A percentile compares a stretch with the other conserved stretches of the same genome.
These are phyloP conservation scores for Aphrophora alni DNA, from an alignment of 2,888 invertebrate species.

Conservation along the genomic window DNA sequence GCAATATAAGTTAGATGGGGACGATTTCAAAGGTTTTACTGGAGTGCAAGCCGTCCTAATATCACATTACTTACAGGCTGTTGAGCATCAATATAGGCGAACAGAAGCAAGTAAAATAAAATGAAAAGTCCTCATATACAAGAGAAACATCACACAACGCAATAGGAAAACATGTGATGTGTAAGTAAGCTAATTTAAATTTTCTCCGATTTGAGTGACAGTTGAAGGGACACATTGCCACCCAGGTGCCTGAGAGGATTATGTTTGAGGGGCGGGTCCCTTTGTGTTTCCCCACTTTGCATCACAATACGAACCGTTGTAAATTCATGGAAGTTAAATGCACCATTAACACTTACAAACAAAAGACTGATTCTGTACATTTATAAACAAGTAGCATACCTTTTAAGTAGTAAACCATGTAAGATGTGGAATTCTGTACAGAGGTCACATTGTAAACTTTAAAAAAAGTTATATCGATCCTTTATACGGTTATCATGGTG, in stretches of 20 bases:
- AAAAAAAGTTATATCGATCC: too few species aligned
- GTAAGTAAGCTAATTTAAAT: neutral
- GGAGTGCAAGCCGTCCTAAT: neutral
- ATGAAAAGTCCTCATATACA: neutral
- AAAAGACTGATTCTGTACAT: neutral
- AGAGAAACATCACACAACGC: neutral
- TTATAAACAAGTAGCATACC: neutral
- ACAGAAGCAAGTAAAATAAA: neutral
- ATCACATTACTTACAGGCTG: neutral
- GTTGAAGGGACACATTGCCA: neutral
- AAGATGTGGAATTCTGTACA: too few species aligned
- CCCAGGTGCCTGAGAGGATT: neutral
- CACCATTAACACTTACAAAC: neutral
- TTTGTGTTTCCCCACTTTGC: neutral
- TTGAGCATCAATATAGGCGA: neutral
- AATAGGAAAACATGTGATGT: neutral
- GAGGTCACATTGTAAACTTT: too few species aligned
- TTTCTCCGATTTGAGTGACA: neutral
- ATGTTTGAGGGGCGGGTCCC: neutral
- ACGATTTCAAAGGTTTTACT: too few species aligned
- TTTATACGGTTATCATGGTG: too few species aligned
- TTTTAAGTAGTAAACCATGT: too few species aligned
- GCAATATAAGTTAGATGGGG: too few species aligned
- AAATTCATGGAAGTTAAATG: slow-evolving; percentile 2
- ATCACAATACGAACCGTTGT: neutral